These are phyloP conservation scores for Sylvilagus floridanus DNA, from an alignment of 2,797 vertebrate species.

Conservation along the genomic window DNA sequence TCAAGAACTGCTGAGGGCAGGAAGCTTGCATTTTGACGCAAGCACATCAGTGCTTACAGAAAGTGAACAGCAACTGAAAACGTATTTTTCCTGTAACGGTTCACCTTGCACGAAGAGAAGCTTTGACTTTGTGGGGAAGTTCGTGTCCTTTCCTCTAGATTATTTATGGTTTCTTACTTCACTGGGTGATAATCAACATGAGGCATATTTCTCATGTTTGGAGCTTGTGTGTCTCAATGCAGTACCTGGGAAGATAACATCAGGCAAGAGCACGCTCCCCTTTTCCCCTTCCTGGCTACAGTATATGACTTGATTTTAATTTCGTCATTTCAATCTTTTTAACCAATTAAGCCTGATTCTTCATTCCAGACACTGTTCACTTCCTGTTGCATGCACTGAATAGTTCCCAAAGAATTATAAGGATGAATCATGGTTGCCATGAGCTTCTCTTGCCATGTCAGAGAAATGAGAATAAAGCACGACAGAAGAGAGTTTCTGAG, in stretches of 20 bases:
- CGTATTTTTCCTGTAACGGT: constrained; percentile 72
- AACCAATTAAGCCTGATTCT: constrained; percentile 86
- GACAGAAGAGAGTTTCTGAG: constrained; percentile 83
- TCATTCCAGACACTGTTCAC: constrained; percentile 83
- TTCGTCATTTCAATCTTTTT: constrained; percentile 82
- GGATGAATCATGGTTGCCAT: constrained; percentile 87
- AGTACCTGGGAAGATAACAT: constrained; percentile 73
- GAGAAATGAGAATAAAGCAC: constrained; percentile 83
- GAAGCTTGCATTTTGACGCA: constrained; percentile 73
- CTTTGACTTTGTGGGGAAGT: constrained; percentile 73
- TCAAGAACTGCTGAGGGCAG: constrained; percentile 50
- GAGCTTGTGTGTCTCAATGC: constrained; percentile 49
- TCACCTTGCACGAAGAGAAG: constrained; percentile 78
- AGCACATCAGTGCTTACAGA: constrained; percentile 59
- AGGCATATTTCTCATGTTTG: constrained; percentile 82
- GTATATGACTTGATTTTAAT: constrained; percentile 86
- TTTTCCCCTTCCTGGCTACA: constrained; percentile 60
- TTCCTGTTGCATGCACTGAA: constrained; percentile 86
- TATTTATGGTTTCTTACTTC: constrained; percentile 83
- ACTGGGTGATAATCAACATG: constrained; percentile 77
- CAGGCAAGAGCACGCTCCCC: constrained; percentile 62
- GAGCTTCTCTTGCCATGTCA: constrained; percentile 85
- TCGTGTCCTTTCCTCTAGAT: constrained; percentile 77
- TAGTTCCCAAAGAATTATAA: constrained; percentile 87
- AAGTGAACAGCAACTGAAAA: constrained; percentile 74